These are phyloP conservation scores for Chouioia cunea DNA, from an alignment of 2,888 invertebrate genomes.

Conservation along the genomic window DNA sequence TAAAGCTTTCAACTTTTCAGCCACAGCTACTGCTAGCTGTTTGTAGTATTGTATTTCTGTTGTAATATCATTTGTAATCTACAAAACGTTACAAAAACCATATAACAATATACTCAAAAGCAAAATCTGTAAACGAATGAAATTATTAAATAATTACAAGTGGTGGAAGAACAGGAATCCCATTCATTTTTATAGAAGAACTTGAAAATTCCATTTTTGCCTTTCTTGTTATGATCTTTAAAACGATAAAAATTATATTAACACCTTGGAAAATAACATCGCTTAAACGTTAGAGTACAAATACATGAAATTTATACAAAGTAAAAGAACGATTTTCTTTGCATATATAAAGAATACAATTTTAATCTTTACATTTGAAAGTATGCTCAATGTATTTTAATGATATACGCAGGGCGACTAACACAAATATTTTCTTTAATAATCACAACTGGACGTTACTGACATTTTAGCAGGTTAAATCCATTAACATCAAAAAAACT, in stretches of 20 bases:
- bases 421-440: conserved; percentile 3
- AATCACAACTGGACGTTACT: conserved; percentile 10
- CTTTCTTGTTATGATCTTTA: neutral
- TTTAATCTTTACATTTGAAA: neutral
- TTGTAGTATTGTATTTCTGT: conserved; percentile 78
- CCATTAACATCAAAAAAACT: conserved; percentile 3
- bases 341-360: no score
- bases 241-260: neutral
- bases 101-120: neutral
- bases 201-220: conserved; percentile 34
- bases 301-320: no score
- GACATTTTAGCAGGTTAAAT: conserved; percentile 30
- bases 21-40: conserved; percentile 76
- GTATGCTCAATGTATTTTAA: conserved; percentile 11
- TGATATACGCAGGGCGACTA: conserved; percentile 10
- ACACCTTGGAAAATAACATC: neutral
- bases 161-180: conserved; percentile 81
- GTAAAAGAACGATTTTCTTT: no score
- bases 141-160: conserved; percentile 72
- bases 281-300: neutral
- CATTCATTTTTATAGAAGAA: conserved; percentile 77
- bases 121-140: conserved; percentile 3
- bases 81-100: conserved; percentile 49
- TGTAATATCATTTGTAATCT: conserved; percentile 77
- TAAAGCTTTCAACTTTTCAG: conserved; percentile 70